These are phyloP conservation scores for Muschampia plurimacula DNA, from an alignment of 2,888 invertebrate species.

Conservation along the genomic window DNA sequence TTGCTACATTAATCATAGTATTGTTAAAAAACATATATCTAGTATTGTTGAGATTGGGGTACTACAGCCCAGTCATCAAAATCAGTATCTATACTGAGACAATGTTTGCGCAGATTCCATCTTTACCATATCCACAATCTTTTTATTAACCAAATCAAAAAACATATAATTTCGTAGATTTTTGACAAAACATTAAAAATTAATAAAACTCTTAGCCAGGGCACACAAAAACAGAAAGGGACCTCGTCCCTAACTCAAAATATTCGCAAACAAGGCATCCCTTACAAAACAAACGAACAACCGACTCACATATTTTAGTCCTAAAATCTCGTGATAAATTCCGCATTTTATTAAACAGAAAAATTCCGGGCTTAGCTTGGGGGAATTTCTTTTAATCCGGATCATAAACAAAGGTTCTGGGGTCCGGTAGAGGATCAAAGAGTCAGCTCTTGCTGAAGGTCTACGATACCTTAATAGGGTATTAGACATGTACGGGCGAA, in stretches of 20 bases:
- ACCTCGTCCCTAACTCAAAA: constrained; percentile 21
- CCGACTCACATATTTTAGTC: constrained; percentile 32
- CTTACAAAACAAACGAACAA: constrained; percentile 34
- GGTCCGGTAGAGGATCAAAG: constrained; percentile 60
- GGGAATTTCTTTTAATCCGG: constrained; percentile 66
- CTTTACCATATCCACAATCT: too few relatives aligned
- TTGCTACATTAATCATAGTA: too few relatives aligned
- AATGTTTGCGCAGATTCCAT: too few relatives aligned
- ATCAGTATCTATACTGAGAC: too few relatives aligned
- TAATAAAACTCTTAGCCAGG: constrained; percentile 1
- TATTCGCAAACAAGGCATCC: constrained; percentile 28
- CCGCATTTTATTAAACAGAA: constrained; percentile 36
- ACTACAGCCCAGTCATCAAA: too few relatives aligned
- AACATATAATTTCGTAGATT: not conserved
- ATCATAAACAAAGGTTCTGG: constrained; percentile 68
- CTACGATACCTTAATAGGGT: constrained; percentile 20
- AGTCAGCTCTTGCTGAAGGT: constrained; percentile 8
- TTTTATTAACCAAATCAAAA: not conserved
- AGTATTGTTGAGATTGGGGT: too few relatives aligned
- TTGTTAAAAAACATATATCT: too few relatives aligned
- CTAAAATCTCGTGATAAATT: constrained; percentile 31
- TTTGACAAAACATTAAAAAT: constrained; percentile 19
- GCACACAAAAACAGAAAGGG: constrained; percentile 19
- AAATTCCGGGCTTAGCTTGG: constrained; percentile 49
- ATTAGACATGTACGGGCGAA: constrained; percentile 16